Evolutionary conservation across 2,113 vertebrate species (phyloP), one percentile per base, ranked within the genome.

Genomic region (Panurus biarmicus): DNA sequence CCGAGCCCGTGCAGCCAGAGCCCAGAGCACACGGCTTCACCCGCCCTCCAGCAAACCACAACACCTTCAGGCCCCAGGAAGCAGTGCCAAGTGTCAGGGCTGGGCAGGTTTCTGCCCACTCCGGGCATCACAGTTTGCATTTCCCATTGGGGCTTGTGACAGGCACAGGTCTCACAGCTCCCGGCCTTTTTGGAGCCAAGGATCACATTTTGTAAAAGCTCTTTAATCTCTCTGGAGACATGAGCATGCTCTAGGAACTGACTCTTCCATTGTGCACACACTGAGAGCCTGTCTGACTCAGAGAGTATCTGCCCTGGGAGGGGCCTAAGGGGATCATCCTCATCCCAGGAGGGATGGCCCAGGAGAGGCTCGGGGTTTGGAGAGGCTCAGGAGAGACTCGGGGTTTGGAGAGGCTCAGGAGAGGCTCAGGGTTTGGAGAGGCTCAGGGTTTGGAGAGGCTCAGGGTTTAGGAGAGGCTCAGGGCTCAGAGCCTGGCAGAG

Each of bases 101-200:
- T 7, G 6, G 24, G 62, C 64, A 31, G 12, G 11, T 2, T 22
- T 10, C 78, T 57, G 23, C 13, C 17, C 53, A 1, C 73, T 28
- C 6, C 6, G n/a, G 26, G 18, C 51, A 50, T 4, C 12, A 0
- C 42, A 35, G 35, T 1, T 7, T 6, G 47, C 36, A 12, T 5
- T 31, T 57, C 64, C 58, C 51, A 14, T 4, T 2, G 10, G 31
- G 48, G 28, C 5, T n/a, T 1, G 13, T 9, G 47, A 11, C 23
- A 54, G 1, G 0, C 6, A n/a, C 35, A 7, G 29, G 3, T 9
- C 53, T 62, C 12, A 0, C 36, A 21, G 1, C 35, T 12, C 42
- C 19, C 0, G 0, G 28, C 11, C 48, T 14, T 69, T 22, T 1
- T 13, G 36, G 60, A 9, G 20, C 23, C 50, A 1, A 18, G 9